Evolutionary conservation across 2,797 vertebrate genomes (phyloP), one percentile per base, ranked within the genome.

Genomic region (Astyanax mexicanus): DNA sequence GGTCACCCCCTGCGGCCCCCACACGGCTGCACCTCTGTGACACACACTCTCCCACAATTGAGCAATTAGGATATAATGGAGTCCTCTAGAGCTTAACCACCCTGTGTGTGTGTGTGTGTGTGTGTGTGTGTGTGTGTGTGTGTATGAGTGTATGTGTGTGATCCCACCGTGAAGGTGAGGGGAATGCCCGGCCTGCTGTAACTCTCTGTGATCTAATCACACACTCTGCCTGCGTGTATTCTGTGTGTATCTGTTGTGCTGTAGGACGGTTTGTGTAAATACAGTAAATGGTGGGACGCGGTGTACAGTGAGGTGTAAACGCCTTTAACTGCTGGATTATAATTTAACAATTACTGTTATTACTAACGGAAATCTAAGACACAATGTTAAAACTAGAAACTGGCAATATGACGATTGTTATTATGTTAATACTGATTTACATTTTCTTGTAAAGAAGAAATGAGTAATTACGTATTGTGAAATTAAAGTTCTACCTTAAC

Each of bases 51-150:
- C 81, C 86, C 81, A 93, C 90, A 95, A 92, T 92, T 84, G 84
- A 72, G 89, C 92, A 93, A 95, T 96, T 93, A 92, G 85, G 80
- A 84, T 85, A 91, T 91, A 92, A 90, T 87, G 71, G 83, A 88
- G 88, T 80, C 55, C 87, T 87, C 88, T 87, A 86, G 84, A 87
- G 68, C 54, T 42, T 68, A 77, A 49, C 42, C 37, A 60, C 72
- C 19, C 52, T n/a, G n/a, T 32, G 29, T 44, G 49, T 64, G 75
- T 51, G 62, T n/a, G n/a, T n/a, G n/a, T n/a, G n/a, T n/a, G n/a
- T n/a, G n/a, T n/a, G n/a, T n/a, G n/a, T n/a, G n/a, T n/a, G n/a
- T n/a, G n/a, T n/a, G n/a, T n/a, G n/a, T n/a, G n/a, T n/a, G n/a
- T n/a, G n/a, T n/a, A n/a, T n/a, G n/a, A n/a, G n/a, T 32, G 29